A percentile compares a stretch with the other conserved stretches of the same genome.
phyloP scores from a whole-genome alignment of 2,797 vertebrate genomes.

The Tragelaphus eurycerus region DNA sequence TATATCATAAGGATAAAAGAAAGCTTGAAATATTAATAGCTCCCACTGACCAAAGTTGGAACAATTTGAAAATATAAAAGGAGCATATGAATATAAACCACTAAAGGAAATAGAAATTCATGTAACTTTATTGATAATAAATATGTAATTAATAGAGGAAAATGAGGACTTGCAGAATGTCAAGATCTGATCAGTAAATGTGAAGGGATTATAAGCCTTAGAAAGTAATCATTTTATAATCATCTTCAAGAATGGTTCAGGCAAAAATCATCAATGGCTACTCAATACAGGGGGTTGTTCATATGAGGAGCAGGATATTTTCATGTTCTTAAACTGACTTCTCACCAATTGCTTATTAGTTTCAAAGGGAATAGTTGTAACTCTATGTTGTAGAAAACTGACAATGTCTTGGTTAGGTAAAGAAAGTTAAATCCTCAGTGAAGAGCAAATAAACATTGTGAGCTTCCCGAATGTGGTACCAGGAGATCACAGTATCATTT shows the following conservation, averaged over 20 bases:
- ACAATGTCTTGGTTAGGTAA: not conserved
- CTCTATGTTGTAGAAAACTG: not conserved
- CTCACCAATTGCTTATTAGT: not conserved
- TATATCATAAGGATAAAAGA: not conserved
- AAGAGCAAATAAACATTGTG: not conserved
- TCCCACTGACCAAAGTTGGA: not conserved
- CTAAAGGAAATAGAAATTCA: not conserved
- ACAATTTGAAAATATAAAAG: not conserved
- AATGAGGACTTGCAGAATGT: not conserved
- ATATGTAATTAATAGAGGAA: not conserved
- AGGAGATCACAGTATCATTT: not conserved
- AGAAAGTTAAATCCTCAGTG: not conserved
- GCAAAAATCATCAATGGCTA: not conserved
- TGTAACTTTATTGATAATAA: not conserved
- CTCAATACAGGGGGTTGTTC: not conserved
- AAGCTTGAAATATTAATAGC: not conserved
- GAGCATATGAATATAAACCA: not conserved
- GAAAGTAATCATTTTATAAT: not conserved
- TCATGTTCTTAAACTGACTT: not conserved
- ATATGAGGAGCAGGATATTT: not conserved
- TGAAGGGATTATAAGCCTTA: not conserved
- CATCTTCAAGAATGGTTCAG: not conserved
- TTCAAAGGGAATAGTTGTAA: not conserved
- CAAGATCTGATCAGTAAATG: not conserved
- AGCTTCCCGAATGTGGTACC: not conserved